These are phyloP conservation scores for Eremobia ochroleuca DNA, from an alignment of 2,888 invertebrate genomes.

Conservation along the genomic window DNA sequence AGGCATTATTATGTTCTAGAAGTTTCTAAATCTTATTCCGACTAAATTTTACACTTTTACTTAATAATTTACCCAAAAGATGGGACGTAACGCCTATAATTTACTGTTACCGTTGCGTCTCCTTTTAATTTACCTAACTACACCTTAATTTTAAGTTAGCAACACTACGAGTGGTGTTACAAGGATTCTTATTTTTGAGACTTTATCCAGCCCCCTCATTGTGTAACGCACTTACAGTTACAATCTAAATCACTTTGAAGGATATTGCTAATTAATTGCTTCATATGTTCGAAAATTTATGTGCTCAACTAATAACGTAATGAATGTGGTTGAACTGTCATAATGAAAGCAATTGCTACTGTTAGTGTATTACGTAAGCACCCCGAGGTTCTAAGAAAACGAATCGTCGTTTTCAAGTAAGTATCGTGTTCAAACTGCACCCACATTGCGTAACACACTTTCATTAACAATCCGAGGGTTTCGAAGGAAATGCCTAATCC, in stretches of 20 bases:
- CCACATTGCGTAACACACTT: background rate
- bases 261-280: too few relatives aligned
- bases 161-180: background rate
- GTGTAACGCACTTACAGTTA: too few relatives aligned
- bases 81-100: background rate
- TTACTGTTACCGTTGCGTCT: conserved; percentile 4
- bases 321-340: too few relatives aligned
- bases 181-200: conserved; percentile 3
- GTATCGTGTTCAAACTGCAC: too few relatives aligned
- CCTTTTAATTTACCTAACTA: background rate
- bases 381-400: too few relatives aligned
- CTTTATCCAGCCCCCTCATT: background rate
- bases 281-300: too few relatives aligned
- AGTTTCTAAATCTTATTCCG: conserved; percentile 24
- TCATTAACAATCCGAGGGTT: background rate
- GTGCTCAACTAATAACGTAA: too few relatives aligned
- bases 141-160: conserved; percentile 1
- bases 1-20: conserved; percentile 8
- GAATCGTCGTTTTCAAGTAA: too few relatives aligned
- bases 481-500: background rate
- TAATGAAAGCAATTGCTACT: too few relatives aligned
- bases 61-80: conserved; percentile 1
- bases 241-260: too few relatives aligned
- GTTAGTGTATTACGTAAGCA: too few relatives aligned
- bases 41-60: conserved; percentile 7